These are phyloP conservation scores for Leptosomus discolor DNA, from an alignment of 2,113 vertebrate species.

Conservation along the genomic window DNA sequence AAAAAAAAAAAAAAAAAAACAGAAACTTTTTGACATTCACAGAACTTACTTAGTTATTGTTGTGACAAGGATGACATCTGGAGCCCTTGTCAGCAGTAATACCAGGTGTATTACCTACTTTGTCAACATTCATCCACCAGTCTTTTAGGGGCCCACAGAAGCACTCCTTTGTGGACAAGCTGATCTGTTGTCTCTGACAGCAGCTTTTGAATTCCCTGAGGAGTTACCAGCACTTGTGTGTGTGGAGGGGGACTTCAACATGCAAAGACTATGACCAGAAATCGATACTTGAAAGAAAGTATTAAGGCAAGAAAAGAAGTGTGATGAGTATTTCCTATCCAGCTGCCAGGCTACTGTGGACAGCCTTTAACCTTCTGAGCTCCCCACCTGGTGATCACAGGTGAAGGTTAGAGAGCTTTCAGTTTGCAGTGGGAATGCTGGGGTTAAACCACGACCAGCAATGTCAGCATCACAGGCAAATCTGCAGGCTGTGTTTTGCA, in stretches of 20 bases:
- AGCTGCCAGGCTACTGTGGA: not conserved
- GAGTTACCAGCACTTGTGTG: not conserved
- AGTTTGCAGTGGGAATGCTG: not conserved
- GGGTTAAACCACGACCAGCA: not conserved
- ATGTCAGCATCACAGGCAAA: not conserved
- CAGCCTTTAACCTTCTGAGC: not conserved
- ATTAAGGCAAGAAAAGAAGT: not conserved
- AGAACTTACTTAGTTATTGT: not conserved
- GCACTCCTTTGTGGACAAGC: not conserved
- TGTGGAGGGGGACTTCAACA: not conserved
- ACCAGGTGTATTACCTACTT: not conserved
- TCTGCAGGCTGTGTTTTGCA: not conserved
- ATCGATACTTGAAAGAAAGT: not conserved
- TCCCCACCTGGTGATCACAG: not conserved
- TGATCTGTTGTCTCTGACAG: not conserved
- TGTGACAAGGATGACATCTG: not conserved
- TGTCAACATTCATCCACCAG: not conserved
- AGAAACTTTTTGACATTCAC: not conserved
- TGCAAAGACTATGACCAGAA: not conserved
- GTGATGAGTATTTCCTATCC: not conserved
- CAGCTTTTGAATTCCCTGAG: not conserved
- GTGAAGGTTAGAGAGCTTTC: not conserved
- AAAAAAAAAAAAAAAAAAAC: not conserved
- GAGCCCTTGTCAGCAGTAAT: not conserved
- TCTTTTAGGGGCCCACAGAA: not conserved